These are phyloP conservation scores for Auanema sp. DNA, from an alignment of 2,888 invertebrate genomes.

Conservation along the genomic window DNA sequence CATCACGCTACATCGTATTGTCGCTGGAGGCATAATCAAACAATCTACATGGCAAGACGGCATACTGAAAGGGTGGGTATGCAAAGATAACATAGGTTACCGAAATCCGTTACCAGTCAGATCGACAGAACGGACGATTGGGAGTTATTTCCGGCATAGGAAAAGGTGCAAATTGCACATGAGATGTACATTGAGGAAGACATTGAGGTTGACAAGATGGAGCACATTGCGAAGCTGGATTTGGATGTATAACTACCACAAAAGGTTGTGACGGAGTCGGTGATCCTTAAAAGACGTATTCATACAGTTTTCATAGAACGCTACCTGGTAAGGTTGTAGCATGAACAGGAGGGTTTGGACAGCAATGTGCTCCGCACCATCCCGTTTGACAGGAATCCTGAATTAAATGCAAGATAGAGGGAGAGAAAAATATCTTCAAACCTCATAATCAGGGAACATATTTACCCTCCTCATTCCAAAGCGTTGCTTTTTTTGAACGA, in stretches of 20 bases:
- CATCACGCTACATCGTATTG: conserved; percentile 28
- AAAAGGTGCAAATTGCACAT: conserved; percentile 22
- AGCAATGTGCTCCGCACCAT: conserved; percentile 33
- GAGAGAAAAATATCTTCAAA: neutral
- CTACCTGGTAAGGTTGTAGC: conserved; percentile 30
- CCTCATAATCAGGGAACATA: conserved; percentile 6
- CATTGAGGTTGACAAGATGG: conserved; percentile 37
- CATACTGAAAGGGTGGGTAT: conserved; percentile 26
- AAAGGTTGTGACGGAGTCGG: conserved; percentile 31
- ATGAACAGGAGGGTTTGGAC: conserved; percentile 29
- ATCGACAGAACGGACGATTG: conserved; percentile 29
- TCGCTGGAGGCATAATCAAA: conserved; percentile 38
- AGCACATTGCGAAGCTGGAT: conserved; percentile 27
- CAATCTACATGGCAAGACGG: conserved; percentile 45
- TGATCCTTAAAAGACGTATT: conserved; percentile 17
- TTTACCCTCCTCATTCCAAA: conserved; percentile 23
- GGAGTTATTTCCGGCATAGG: conserved; percentile 21
- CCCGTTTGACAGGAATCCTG: conserved; percentile 17
- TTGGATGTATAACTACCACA: conserved; percentile 30
- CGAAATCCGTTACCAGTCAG: conserved; percentile 27
- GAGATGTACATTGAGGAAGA: conserved; percentile 24
- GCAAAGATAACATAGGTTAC: neutral
- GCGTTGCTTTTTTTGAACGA: conserved; percentile 17
- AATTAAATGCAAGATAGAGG: conserved; percentile 17
- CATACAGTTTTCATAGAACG: neutral